Conservation (phyloP, 2,113 vertebrate species). For the Sander lucioperca region DNA sequence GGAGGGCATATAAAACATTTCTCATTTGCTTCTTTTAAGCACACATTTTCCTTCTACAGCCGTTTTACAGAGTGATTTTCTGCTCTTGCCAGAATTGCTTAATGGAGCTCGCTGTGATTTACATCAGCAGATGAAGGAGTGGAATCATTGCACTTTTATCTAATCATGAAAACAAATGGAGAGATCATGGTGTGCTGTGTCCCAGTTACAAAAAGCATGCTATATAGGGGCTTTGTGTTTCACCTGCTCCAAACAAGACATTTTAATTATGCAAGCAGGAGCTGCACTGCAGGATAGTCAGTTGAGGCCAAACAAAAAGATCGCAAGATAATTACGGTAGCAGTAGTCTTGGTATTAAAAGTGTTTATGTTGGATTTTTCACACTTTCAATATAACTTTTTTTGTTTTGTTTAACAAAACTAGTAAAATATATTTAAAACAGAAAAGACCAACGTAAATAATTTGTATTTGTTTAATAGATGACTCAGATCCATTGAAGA, state of each 20-base stretch:
- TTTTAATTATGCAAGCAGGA: background rate
- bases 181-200: background rate
- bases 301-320: background rate
- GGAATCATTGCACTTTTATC: background rate
- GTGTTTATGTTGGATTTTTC: background rate
- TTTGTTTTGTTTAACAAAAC: background rate
- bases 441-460: background rate
- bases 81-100: background rate
- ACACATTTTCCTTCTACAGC: background rate
- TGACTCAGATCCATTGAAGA: background rate
- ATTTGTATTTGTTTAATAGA: background rate
- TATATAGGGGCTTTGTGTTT: background rate
- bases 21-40: background rate
- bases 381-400: no score
- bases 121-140: constrained; percentile 4
- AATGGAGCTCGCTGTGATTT: background rate
- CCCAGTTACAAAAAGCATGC: background rate
- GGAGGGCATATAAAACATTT: background rate
- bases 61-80: background rate
- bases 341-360: background rate
- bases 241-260: background rate
- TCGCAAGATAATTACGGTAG: background rate
- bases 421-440: background rate
- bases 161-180: background rate
- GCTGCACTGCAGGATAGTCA: background rate